A percentile compares a stretch with the other conserved stretches of the same genome.
phyloP scores from a whole-genome alignment of 2,113 vertebrate genomes.

The Sorex fumeus region DNA sequence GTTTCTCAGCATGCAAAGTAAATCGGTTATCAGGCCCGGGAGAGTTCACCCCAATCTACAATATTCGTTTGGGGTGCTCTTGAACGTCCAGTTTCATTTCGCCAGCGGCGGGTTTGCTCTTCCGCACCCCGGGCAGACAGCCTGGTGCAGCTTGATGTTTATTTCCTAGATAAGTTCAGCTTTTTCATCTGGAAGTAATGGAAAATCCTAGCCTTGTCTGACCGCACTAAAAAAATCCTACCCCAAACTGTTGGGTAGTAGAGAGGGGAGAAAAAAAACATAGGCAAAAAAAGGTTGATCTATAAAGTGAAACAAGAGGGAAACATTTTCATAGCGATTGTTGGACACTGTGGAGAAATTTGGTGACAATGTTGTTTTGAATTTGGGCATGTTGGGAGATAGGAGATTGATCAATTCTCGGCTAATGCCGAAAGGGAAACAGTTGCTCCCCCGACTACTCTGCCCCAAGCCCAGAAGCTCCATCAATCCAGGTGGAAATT shows the following conservation, averaged over 20 bases:
- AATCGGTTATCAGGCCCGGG: background rate
- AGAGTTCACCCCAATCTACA: background rate
- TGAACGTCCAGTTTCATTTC: constrained; percentile 42
- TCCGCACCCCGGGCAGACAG: background rate
- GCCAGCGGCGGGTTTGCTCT: background rate
- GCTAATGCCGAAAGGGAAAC: background rate
- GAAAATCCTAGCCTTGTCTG: background rate
- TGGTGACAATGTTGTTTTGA: constrained; percentile 17
- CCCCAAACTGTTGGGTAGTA: background rate
- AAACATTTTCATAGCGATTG: background rate
- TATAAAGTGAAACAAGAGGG: background rate
- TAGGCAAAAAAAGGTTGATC: background rate
- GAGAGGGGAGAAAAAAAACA: background rate
- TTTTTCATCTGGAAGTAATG: constrained; percentile 22
- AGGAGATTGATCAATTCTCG: background rate
- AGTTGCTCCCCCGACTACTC: background rate
- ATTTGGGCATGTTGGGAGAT: background rate
- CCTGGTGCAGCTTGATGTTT: background rate
- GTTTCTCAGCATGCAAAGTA: background rate
- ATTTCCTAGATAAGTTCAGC: constrained; percentile 35
- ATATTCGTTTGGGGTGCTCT: background rate
- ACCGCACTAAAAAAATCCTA: background rate
- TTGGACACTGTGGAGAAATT: background rate
- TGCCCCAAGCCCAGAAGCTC: background rate
- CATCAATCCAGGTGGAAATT: background rate